phyloP scores from a whole-genome alignment of 30 jellyfish, hydroid and myxozoan species.

The Phacellophora camtschatica region DNA sequence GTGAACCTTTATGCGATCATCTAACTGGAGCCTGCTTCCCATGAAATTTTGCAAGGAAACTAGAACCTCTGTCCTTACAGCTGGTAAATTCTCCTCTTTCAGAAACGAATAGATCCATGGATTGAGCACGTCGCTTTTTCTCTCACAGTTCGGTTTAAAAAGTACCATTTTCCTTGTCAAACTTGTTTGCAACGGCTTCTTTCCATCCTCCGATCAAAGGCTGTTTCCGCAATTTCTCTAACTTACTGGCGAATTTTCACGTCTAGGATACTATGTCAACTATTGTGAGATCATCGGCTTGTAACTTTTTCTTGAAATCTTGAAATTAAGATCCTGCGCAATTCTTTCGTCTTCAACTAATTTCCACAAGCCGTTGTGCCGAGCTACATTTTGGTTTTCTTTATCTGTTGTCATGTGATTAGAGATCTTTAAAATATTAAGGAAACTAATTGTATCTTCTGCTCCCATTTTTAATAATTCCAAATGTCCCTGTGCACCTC shows the following conservation, averaged over 20 bases:
- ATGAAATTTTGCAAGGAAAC: background rate
- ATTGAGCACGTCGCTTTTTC: background rate
- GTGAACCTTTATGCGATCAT: background rate
- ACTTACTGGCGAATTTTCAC: background rate
- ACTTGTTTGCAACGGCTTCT: background rate
- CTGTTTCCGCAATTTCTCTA: background rate
- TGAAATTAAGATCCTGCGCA: background rate
- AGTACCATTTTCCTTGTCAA: background rate
- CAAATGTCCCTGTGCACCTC: constrained; percentile 1
- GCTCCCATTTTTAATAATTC: background rate
- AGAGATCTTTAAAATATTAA: background rate
- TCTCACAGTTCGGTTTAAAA: background rate
- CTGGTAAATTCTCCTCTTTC: background rate
- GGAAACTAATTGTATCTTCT: background rate
- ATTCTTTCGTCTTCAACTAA: background rate
- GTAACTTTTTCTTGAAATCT: background rate
- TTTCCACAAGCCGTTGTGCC: constrained; percentile 13
- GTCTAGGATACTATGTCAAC: too few relatives aligned
- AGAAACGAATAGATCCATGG: too few relatives aligned
- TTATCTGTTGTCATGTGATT: constrained; percentile 18
- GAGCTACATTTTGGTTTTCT: constrained; percentile 5
- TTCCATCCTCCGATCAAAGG: background rate
- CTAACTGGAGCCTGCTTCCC: background rate
- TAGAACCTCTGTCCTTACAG: background rate
- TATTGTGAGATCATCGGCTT: background rate